These are phyloP conservation scores for Centropyge bicolor DNA, from an alignment of 2,797 vertebrate species.

Conservation along the genomic window DNA sequence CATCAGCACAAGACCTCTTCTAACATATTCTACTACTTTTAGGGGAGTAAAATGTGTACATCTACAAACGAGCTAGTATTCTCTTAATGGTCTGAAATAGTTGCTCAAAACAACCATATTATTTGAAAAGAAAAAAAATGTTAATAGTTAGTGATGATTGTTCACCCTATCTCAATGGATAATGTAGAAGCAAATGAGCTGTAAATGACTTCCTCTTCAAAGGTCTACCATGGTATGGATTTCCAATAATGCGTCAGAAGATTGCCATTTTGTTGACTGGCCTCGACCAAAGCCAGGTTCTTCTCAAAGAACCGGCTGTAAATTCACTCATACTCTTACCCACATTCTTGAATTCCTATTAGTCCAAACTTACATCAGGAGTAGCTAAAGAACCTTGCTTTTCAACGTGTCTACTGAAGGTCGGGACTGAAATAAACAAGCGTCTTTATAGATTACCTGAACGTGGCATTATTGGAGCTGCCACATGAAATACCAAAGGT, in stretches of 20 bases:
- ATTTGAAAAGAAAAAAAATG: not conserved
- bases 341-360: slow-evolving; percentile 12
- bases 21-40: not conserved
- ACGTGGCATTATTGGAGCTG: not conserved
- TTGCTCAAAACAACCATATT: not conserved
- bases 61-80: not conserved
- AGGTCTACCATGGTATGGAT: slow-evolving; percentile 18
- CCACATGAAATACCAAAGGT: slow-evolving; percentile 32
- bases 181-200: slow-evolving; percentile 7
- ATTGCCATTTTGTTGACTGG: slow-evolving; percentile 7
- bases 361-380: not conserved
- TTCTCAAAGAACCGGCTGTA: not conserved
- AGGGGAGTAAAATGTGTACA: not conserved
- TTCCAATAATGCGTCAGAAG: slow-evolving; percentile 25
- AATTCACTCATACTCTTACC: not conserved
- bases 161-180: not conserved
- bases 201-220: slow-evolving; percentile 27
- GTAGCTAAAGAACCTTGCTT: not conserved
- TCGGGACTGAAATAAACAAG: slow-evolving; percentile 27
- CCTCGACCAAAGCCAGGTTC: not conserved
- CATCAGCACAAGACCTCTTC: not conserved
- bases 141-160: not conserved
- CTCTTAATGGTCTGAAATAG: not conserved
- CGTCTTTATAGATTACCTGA: not conserved
- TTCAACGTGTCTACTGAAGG: not conserved